Evolutionary conservation across 2,888 invertebrate species (phyloP).

Genomic region (Ochropleura plecta): DNA sequence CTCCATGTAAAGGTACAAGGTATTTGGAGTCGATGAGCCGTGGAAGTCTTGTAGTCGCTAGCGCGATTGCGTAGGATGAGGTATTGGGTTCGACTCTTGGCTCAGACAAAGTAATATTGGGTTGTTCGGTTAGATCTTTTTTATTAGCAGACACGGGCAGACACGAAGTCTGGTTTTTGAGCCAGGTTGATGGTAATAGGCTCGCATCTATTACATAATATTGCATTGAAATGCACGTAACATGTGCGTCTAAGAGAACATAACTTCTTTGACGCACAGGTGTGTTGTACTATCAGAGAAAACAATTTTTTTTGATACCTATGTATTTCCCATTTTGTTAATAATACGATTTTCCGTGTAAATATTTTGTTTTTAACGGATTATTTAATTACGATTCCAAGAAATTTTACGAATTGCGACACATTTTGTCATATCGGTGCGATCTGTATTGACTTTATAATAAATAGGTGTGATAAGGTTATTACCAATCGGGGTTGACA

Average conservation of each 20-base stretch:
- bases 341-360: slow-evolving; percentile 13
- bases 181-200: background rate
- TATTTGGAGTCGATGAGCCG: background rate
- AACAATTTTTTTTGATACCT: no score
- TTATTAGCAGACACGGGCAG: background rate
- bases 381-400: slow-evolving; percentile 33
- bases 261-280: background rate
- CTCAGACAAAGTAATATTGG: background rate
- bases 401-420: slow-evolving; percentile 22
- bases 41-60: background rate
- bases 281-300: slow-evolving; percentile 4
- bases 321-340: background rate
- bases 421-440: slow-evolving; percentile 27
- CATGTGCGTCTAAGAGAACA: no score
- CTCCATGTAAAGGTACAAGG: background rate
- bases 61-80: background rate
- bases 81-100: background rate
- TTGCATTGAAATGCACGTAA: no score
- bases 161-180: background rate
- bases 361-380: slow-evolving; percentile 24
- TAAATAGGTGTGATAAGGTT: slow-evolving; percentile 39
- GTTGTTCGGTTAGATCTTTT: background rate
- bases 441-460: slow-evolving; percentile 38
- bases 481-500: slow-evolving; percentile 86
- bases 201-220: background rate